phyloP scores from a whole-genome alignment of 2,113 vertebrate genomes.

The Carassius auratus region DNA sequence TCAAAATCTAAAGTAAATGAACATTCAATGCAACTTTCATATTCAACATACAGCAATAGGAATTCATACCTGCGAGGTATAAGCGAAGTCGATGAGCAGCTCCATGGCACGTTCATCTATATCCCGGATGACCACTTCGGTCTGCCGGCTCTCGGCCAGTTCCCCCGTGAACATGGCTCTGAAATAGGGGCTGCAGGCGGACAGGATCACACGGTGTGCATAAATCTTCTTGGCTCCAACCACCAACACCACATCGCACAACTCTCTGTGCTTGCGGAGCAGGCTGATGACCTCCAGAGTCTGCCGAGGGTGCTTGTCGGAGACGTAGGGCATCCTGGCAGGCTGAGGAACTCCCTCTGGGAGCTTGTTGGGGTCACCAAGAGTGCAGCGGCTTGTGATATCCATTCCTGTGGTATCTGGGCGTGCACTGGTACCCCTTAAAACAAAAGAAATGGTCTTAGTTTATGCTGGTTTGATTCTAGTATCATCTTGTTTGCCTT shows the following conservation, averaged over 20 bases:
- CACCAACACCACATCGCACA: constrained; percentile 96
- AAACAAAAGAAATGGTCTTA: background rate
- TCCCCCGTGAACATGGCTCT: constrained; percentile 99
- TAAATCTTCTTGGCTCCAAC: constrained; percentile 98
- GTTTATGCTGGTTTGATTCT: too few relatives aligned
- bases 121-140: constrained; percentile 96
- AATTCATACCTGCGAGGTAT: constrained; percentile 87
- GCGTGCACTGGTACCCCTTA: constrained; percentile 89
- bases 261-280: constrained; percentile 93
- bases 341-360: constrained; percentile 98
- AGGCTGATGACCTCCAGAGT: constrained; percentile 98
- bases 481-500: too few relatives aligned
- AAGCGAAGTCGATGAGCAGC: constrained; percentile 97
- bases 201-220: constrained; percentile 94
- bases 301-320: constrained; percentile 97
- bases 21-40: background rate
- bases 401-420: constrained; percentile 99
- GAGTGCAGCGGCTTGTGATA: constrained; percentile 97
- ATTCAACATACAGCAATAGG: background rate
- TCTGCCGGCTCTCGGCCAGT: constrained; percentile 94
- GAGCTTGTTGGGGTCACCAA: constrained; percentile 98
- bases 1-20: background rate
- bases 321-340: constrained; percentile 97
- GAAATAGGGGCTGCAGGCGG: constrained; percentile 97
- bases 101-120: constrained; percentile 98